Evolutionary conservation across 1,140 invertebrate genomes (phyloP).

Genomic region (Atta texana): DNA sequence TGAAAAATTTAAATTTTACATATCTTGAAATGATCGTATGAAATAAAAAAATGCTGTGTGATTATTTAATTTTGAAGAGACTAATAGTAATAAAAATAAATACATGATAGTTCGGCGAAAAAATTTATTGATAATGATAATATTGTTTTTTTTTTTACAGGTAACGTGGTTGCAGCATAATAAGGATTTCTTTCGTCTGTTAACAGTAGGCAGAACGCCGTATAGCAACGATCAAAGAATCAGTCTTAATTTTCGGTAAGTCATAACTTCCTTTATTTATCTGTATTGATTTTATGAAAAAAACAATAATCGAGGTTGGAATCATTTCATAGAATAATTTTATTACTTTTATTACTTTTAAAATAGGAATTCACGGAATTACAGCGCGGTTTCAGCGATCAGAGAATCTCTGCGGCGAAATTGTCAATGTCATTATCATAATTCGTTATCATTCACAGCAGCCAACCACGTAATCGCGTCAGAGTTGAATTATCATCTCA

Average conservation of each 20-base stretch:
- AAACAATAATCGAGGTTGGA: background rate
- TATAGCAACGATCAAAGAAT: conserved; percentile 87
- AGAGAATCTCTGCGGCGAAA: conserved; percentile 36
- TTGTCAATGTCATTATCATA: conserved; percentile 46
- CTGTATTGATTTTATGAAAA: background rate
- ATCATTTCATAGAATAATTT: background rate
- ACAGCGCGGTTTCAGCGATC: background rate
- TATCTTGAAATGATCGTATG: background rate
- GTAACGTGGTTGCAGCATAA: conserved; percentile 92
- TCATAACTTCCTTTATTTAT: background rate
- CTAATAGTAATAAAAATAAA: background rate
- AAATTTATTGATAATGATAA: conserved; percentile 9
- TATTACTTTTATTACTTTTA: conserved; percentile 28
- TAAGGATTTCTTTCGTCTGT: conserved; percentile 90
- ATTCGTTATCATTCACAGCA: conserved; percentile 41
- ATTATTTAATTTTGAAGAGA: conserved; percentile 25
- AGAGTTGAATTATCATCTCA: conserved; percentile 42
- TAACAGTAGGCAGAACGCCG: conserved; percentile 91
- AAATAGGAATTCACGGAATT: background rate
- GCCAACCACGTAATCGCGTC: conserved; percentile 26
- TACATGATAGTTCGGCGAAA: background rate
- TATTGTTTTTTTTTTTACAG: conserved; percentile 83
- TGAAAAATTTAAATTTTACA: conserved; percentile 5
- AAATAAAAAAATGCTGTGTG: background rate
- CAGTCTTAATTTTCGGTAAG: conserved; percentile 86